phyloP scores from a whole-genome alignment of 2,888 invertebrate species.

The Diploptera punctata region DNA sequence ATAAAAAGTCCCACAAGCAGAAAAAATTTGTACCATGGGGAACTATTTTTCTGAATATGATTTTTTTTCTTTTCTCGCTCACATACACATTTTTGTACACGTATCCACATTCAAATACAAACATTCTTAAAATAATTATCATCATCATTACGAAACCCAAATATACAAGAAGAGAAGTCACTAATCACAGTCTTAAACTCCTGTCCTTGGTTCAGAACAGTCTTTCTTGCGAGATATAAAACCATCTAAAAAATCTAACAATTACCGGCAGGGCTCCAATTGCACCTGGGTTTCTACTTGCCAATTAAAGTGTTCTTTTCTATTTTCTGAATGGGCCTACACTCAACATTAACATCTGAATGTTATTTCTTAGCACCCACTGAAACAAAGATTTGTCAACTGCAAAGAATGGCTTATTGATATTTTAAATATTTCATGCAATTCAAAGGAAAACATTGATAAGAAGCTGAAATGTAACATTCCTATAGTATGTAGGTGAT shows the following conservation, averaged over 20 bases:
- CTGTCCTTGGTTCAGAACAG: constrained; percentile 36
- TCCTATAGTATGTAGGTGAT: constrained; percentile 18
- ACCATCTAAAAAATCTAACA: constrained; percentile 29
- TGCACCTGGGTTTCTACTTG: neutral
- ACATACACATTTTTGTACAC: constrained; percentile 17
- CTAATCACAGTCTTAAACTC: constrained; percentile 43
- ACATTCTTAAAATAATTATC: constrained; percentile 30
- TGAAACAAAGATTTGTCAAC: neutral
- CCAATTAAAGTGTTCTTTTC: neutral
- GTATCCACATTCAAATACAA: constrained; percentile 23
- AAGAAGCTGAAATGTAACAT: constrained; percentile 16
- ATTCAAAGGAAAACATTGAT: neutral
- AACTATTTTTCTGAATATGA: constrained; percentile 24
- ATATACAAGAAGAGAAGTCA: constrained; percentile 34
- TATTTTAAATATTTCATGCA: neutral
- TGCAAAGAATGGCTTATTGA: constrained; percentile 5
- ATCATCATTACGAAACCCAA: constrained; percentile 31
- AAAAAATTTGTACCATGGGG: constrained; percentile 41
- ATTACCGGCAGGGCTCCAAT: neutral
- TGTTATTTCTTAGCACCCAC: neutral
- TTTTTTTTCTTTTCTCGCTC: neutral
- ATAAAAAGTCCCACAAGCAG: constrained; percentile 32
- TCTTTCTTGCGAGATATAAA: constrained; percentile 32
- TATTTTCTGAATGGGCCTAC: neutral
- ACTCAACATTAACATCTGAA: constrained; percentile 4